A percentile compares a stretch with the other conserved stretches of the same genome.
phyloP scores from a whole-genome alignment of 2,113 vertebrate genomes.

The Caranx ignobilis region DNA sequence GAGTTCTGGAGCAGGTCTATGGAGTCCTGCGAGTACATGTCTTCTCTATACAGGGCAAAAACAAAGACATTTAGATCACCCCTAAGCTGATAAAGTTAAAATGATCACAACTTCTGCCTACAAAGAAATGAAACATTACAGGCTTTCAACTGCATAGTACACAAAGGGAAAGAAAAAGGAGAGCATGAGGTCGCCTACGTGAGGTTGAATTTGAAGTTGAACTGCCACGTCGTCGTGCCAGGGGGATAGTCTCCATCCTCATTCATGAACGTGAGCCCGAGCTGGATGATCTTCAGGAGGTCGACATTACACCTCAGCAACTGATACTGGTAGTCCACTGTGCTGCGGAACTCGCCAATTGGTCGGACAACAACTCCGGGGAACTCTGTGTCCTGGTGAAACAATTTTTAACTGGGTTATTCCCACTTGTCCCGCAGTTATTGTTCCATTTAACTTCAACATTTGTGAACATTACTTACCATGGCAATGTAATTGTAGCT shows the following conservation, averaged over 20 bases:
- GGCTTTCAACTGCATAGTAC: background rate
- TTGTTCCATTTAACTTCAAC: background rate
- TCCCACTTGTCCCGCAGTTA: background rate
- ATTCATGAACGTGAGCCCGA: constrained; percentile 97
- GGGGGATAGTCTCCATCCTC: constrained; percentile 95
- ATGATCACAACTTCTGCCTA: background rate
- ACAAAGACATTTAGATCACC: background rate
- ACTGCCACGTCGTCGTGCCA: constrained; percentile 98
- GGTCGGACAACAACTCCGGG: constrained; percentile 97
- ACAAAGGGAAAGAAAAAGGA: too few species aligned
- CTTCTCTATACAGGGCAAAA: constrained; percentile 85
- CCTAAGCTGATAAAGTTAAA: too few species aligned
- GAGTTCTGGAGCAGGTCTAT: constrained; percentile 98
- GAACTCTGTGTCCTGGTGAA: constrained; percentile 94
- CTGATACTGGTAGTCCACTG: constrained; percentile 98
- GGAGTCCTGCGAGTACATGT: constrained; percentile 99
- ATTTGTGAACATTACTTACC: constrained; percentile 78
- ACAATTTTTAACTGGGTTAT: too few species aligned
- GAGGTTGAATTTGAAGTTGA: constrained; percentile 99
- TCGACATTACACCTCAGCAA: constrained; percentile 97
- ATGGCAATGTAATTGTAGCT: constrained; percentile 98
- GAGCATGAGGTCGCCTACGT: constrained; percentile 85
- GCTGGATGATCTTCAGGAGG: constrained; percentile 97
- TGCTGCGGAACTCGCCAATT: constrained; percentile 97
- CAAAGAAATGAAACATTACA: background rate